phyloP scores from a whole-genome alignment of 2,797 vertebrate genomes.

The Clarias pachynema region DNA sequence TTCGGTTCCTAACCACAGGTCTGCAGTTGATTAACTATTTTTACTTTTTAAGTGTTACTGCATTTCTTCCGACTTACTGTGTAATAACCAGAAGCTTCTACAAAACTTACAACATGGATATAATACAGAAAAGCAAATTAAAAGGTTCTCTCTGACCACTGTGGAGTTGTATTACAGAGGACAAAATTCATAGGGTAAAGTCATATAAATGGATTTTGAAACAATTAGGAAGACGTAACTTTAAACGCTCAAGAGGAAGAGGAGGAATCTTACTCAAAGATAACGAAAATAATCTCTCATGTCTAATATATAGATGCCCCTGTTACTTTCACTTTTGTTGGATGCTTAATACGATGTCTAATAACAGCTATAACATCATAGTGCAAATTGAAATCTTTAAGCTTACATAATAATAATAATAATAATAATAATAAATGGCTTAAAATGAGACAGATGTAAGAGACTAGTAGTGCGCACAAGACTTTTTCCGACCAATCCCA shows the following conservation, averaged over 20 bases:
- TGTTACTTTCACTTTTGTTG: not conserved
- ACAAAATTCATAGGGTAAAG: not conserved
- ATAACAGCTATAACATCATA: not conserved
- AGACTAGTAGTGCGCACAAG: not conserved
- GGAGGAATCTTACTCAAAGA: not conserved
- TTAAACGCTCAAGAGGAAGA: not conserved
- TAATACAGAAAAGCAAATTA: not conserved
- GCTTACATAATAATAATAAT: not conserved
- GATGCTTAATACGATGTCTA: not conserved
- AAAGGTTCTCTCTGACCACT: not conserved
- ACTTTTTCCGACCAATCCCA: not conserved
- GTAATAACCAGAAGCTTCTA: not conserved
- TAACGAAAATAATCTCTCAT: not conserved
- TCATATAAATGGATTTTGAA: not conserved
- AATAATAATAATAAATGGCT: not conserved
- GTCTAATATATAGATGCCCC: not conserved
- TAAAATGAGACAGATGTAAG: not conserved
- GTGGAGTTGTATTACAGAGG: no score
- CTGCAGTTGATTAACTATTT: not conserved
- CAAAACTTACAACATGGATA: not conserved
- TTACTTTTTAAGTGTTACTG: not conserved
- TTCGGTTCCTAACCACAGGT: conserved; percentile 10
- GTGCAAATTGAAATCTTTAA: not conserved
- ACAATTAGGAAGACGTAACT: not conserved
- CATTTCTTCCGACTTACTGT: not conserved